Conservation (phyloP, 2,888 invertebrate genomes). For the Synanthedon tipuliformis region DNA sequence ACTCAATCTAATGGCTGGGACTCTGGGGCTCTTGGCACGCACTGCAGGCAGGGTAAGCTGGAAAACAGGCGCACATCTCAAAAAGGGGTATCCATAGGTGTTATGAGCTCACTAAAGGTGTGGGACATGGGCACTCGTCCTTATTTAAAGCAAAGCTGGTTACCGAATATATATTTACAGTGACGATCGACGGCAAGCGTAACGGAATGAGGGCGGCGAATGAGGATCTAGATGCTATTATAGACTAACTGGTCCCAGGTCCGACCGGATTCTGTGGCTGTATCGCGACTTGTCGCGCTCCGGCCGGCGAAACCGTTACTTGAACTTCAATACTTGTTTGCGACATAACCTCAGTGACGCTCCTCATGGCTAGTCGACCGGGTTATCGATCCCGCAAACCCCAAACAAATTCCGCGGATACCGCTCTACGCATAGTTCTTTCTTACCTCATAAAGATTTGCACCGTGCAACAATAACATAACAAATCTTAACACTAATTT, state of each 20-base stretch:
- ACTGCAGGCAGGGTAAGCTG: conserved; percentile 72
- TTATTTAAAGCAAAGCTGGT: conserved; percentile 55
- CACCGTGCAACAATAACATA: conserved; percentile 59
- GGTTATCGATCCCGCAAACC: conserved; percentile 67
- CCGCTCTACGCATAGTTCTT: conserved; percentile 31
- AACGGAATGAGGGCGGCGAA: conserved; percentile 63
- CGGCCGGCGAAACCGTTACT: conserved; percentile 60
- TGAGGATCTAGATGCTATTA: conserved; percentile 60
- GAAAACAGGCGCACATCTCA: conserved; percentile 70
- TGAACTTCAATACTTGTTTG: conserved; percentile 62
- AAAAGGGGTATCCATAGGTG: conserved; percentile 60
- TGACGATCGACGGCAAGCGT: conserved; percentile 52
- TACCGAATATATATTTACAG: conserved; percentile 60
- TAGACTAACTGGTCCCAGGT: conserved; percentile 56
- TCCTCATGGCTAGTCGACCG: conserved; percentile 67
- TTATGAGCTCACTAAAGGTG: conserved; percentile 60
- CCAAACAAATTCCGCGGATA: conserved; percentile 56
- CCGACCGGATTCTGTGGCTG: conserved; percentile 60
- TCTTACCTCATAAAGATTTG: conserved; percentile 62
- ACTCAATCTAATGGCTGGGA: conserved; percentile 72
- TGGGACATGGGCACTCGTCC: conserved; percentile 46
- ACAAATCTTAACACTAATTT: conserved; percentile 65
- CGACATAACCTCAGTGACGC: conserved; percentile 67
- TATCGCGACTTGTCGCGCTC: conserved; percentile 49
- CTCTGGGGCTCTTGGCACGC: conserved; percentile 69